Conservation (phyloP, 2,888 invertebrate species). For the Unio pictorum region DNA sequence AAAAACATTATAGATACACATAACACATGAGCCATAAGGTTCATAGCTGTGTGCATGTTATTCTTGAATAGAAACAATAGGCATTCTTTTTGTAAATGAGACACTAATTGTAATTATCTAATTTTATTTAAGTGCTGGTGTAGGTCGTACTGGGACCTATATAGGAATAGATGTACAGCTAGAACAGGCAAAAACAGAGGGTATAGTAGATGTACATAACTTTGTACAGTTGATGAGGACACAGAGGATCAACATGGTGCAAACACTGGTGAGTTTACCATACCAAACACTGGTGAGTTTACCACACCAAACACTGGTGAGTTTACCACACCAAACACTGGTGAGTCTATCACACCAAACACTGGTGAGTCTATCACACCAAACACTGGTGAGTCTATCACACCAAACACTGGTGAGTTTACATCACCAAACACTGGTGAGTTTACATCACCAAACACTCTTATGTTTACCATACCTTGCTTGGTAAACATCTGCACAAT, state of each 20-base stretch:
- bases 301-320: neutral
- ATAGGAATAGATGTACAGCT: conserved; percentile 68
- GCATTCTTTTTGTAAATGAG: too few species aligned
- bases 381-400: neutral
- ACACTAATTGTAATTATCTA: too few species aligned
- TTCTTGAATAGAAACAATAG: too few species aligned
- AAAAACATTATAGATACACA: too few species aligned
- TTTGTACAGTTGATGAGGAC: conserved; percentile 67
- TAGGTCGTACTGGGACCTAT: conserved; percentile 69
- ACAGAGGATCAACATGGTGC: conserved; percentile 70
- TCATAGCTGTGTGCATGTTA: too few species aligned
- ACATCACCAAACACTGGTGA: neutral
- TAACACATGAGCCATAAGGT: too few species aligned
- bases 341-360: conserved; percentile 31
- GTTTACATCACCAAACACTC: neutral
- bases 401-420: conserved; percentile 62
- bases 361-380: neutral
- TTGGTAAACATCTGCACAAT: neutral
- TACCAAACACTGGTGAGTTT: conserved; percentile 40
- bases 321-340: conserved; percentile 53
- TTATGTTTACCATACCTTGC: conserved; percentile 3
- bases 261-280: conserved; percentile 52
- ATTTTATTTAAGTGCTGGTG: conserved; percentile 62
- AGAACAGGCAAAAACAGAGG: conserved; percentile 67
- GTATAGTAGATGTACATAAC: conserved; percentile 66